Base-by-base conservation (phyloP, 2,888 invertebrate genomes). In the Drosophila algonquin region DNA sequence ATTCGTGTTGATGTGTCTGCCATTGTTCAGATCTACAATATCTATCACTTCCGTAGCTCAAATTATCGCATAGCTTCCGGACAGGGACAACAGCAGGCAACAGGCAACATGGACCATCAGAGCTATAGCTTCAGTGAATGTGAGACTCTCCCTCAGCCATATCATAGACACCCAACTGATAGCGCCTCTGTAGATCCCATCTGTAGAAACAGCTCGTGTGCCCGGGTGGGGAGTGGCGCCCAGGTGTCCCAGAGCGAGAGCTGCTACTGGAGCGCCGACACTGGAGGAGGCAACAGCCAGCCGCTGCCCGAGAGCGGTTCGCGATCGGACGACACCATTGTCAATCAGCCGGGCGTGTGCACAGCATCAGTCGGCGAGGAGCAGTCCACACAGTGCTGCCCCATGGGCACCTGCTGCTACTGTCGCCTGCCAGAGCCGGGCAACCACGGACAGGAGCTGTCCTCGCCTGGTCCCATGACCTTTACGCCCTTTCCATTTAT, bases 81-180 rank as follows among this genome's bases (percentile, higher is more conserved):
- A 9, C 40, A 62, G 24, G 44, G 18, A 2, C 14, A 35, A 6
- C 21, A 14, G 21, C 50, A 14, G 2, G 40, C 10, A 2, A 40
- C 10, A 2, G 30, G 55, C 12, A 12, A 2, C 3, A 55, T 72
- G 73, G 32, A 56, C 2, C 51, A 40, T 16, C 18, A 24, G 2
- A 50, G 55, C 8, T 72, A 40, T 27, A 50, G 8, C 45, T 73
- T 18, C 10, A 47, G 30, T 51, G 55, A 72, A 52, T 73, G 73
- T 73, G 2, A 52, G 56, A 40, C 40, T 7, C 2, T 50, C 8
- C 8, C 8, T 7, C 8, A 3, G 21, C 8, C 30, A 8, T 30
- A 30, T 30, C 30, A 8, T 1, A 32, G 6, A 6, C 40, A 12
- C 14, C 40, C 14, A 0, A 40, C 7, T 8, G 2, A 7, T 8